Evolutionary conservation across 2,113 vertebrate genomes (phyloP).

Genomic region (Campylomormyrus numenius): DNA sequence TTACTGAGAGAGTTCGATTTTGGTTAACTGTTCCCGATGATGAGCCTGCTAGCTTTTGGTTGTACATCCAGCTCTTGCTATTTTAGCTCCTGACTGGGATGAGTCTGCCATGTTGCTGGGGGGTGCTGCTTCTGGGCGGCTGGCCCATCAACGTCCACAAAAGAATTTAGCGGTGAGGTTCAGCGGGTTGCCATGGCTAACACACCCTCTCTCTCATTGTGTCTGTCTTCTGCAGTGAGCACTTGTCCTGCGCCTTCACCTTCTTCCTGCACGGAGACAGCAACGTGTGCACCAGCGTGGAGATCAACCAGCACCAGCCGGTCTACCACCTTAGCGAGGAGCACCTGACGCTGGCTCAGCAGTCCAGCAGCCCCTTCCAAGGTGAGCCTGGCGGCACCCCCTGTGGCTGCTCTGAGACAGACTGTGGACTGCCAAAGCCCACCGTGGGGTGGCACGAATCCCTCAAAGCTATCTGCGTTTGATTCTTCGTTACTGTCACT

Average conservation of each 20-base stretch:
- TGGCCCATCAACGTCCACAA: neutral
- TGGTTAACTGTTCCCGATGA: neutral
- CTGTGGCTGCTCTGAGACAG: neutral
- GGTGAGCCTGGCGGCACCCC: slow-evolving; percentile 54
- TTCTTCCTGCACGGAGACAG: slow-evolving; percentile 98
- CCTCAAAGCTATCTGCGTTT: neutral
- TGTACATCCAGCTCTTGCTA: neutral
- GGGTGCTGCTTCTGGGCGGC: neutral
- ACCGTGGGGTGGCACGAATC: neutral
- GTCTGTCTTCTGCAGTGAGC: slow-evolving; percentile 68
- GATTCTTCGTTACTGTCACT: neutral
- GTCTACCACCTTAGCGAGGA: slow-evolving; percentile 94
- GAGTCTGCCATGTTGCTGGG: neutral
- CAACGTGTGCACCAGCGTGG: slow-evolving; percentile 98
- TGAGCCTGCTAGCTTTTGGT: neutral
- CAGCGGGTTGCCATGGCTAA: neutral
- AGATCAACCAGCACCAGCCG: slow-evolving; percentile 98
- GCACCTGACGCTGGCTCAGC: slow-evolving; percentile 87
- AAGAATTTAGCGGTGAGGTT: neutral
- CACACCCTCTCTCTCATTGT: slow-evolving; percentile 12
- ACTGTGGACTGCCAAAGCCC: neutral
- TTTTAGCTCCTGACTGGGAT: neutral
- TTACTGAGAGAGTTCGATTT: neutral
- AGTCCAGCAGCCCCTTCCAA: slow-evolving; percentile 92
- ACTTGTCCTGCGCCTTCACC: slow-evolving; percentile 96